A percentile compares a stretch with the other conserved stretches of the same genome.
phyloP scores from a whole-genome alignment of 2,888 invertebrate genomes.

The Thymelicus lineola region DNA sequence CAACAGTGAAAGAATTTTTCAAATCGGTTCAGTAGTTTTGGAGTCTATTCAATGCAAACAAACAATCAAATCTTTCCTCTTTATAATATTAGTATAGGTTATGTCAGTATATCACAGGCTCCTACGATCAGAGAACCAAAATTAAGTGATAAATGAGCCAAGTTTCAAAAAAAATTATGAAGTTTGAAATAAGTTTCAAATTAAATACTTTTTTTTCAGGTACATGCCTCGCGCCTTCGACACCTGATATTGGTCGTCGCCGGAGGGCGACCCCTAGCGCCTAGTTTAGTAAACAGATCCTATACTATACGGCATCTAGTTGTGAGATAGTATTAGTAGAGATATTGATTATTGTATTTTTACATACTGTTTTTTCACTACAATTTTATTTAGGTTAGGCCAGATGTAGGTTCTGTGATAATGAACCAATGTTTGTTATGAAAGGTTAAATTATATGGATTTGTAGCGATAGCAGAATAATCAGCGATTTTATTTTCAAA shows the following conservation, averaged over 20 bases:
- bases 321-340: constrained; percentile 4
- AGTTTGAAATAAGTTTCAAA: constrained; percentile 22
- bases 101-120: too few relatives aligned
- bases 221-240: constrained; percentile 77
- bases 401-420: constrained; percentile 5
- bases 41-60: too few relatives aligned
- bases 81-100: too few relatives aligned
- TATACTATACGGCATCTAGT: background rate
- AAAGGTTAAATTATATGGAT: too few relatives aligned
- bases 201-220: constrained; percentile 54
- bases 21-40: too few relatives aligned
- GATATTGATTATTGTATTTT: background rate
- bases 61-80: too few relatives aligned
- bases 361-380: background rate
- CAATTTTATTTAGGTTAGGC: background rate
- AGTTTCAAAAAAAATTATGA: too few relatives aligned
- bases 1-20: too few relatives aligned
- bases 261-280: constrained; percentile 26
- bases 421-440: background rate
- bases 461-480: too few relatives aligned
- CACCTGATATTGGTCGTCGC: constrained; percentile 60
- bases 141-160: too few relatives aligned
- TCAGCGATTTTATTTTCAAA: too few relatives aligned
- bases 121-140: too few relatives aligned
- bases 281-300: background rate